Conservation (phyloP, 1,140 invertebrate genomes). For the Drosophila repletoides region DNA sequence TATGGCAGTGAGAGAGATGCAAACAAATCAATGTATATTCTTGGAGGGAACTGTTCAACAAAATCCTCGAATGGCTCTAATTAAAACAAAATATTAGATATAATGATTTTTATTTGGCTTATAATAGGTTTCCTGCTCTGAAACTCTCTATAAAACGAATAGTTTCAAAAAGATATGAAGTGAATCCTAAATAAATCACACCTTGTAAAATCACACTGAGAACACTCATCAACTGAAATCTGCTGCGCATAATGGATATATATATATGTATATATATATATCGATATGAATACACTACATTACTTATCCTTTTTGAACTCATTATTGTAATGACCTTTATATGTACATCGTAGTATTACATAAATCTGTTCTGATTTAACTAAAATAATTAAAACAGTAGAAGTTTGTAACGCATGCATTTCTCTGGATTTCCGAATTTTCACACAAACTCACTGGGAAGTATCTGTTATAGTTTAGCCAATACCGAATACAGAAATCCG, state of each 20-base stretch:
- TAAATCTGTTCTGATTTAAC: conserved; percentile 8
- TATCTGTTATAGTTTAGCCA: conserved; percentile 4
- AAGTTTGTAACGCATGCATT: conserved; percentile 3
- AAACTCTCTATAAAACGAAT: conserved; percentile 35
- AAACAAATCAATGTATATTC: conserved; percentile 75
- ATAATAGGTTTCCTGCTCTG: conserved; percentile 51
- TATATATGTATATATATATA: background rate
- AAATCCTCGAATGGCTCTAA: conserved; percentile 79
- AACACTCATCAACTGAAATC: background rate
- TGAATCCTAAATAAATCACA: conserved; percentile 9
- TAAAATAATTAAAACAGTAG: conserved; percentile 3
- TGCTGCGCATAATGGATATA: background rate
- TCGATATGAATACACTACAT: background rate
- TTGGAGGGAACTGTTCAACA: conserved; percentile 71
- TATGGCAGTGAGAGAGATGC: conserved; percentile 90
- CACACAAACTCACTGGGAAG: conserved; percentile 8
- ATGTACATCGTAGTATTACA: conserved; percentile 19
- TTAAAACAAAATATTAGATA: conserved; percentile 59
- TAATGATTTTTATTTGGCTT: conserved; percentile 40
- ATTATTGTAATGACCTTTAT: conserved; percentile 17
- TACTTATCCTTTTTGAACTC: conserved; percentile 31
- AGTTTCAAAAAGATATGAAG: conserved; percentile 32
- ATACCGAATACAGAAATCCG: conserved; percentile 1
- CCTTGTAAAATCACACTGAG: background rate
- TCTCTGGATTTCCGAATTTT: background rate